Evolutionary conservation across 2,797 vertebrate species (phyloP).

Genomic region (Anas georgica): DNA sequence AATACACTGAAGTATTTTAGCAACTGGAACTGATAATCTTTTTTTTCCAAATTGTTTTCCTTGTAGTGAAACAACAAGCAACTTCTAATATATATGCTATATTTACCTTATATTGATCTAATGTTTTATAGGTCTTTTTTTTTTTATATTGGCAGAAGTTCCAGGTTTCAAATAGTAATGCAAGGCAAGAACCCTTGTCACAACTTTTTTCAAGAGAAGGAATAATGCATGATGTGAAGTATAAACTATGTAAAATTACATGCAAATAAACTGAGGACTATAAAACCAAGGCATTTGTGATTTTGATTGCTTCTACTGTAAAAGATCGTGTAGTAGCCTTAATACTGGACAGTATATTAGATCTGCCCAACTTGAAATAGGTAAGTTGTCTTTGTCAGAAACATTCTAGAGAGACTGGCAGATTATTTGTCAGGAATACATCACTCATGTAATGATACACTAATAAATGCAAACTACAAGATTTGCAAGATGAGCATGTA

Average conservation of each 20-base stretch:
- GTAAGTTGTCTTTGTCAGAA: background rate
- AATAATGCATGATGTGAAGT: slow-evolving; percentile 58
- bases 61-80: slow-evolving; percentile 29
- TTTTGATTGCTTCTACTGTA: slow-evolving; percentile 25
- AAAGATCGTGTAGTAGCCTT: background rate
- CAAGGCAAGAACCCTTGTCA: slow-evolving; percentile 48
- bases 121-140: slow-evolving; percentile 33
- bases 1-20: slow-evolving; percentile 42
- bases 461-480: background rate
- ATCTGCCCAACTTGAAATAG: background rate
- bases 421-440: background rate
- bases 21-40: slow-evolving; percentile 29
- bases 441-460: background rate
- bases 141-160: slow-evolving; percentile 2
- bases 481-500: background rate
- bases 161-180: slow-evolving; percentile 47
- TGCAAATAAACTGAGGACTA: slow-evolving; percentile 62
- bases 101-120: slow-evolving; percentile 61
- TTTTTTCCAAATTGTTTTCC: slow-evolving; percentile 9
- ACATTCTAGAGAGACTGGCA: background rate
- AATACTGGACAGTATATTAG: background rate
- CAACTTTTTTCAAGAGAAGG: slow-evolving; percentile 32
- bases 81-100: slow-evolving; percentile 30
- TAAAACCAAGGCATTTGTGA: slow-evolving; percentile 29
- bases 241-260: slow-evolving; percentile 56